Percentiles rank a stretch among this genome's conserved stretches.
These are phyloP conservation scores for Nineta flava DNA, from an alignment of 2,888 invertebrate genomes.

Conservation along the genomic window DNA sequence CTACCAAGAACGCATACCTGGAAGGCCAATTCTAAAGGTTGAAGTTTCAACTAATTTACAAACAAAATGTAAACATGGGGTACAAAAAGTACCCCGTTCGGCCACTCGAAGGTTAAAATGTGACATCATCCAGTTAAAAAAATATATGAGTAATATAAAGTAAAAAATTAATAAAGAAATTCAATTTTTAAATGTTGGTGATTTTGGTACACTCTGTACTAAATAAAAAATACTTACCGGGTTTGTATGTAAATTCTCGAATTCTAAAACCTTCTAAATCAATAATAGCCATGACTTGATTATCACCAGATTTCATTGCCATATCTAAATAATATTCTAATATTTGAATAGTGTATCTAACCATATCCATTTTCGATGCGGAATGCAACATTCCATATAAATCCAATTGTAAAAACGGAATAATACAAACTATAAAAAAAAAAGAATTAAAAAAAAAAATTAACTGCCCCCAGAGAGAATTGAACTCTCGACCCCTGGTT, in stretches of 20 bases:
- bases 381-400: slow-evolving; percentile 66
- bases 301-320: slow-evolving; percentile 41
- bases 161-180: too few species aligned
- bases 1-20: too few species aligned
- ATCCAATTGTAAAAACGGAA: slow-evolving; percentile 70
- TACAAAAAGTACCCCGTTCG: too few species aligned
- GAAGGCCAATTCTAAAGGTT: too few species aligned
- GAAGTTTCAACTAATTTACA: too few species aligned
- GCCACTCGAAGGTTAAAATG: background rate
- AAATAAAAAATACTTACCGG: slow-evolving; percentile 35
- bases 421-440: slow-evolving; percentile 45
- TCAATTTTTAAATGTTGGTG: background rate
- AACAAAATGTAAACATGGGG: too few species aligned
- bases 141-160: too few species aligned
- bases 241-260: slow-evolving; percentile 72
- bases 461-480: slow-evolving; percentile 2
- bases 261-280: slow-evolving; percentile 67
- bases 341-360: slow-evolving; percentile 47
- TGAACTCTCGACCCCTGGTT: slow-evolving; percentile 5
- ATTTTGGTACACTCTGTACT: background rate
- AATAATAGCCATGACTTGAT: slow-evolving; percentile 53
- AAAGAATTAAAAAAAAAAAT: background rate
- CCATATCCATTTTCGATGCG: slow-evolving; percentile 52
- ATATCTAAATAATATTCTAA: slow-evolving; percentile 48
- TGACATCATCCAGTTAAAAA: background rate